Percentiles rank a stretch among this genome's conserved stretches.
These are phyloP conservation scores for Lochmaea capreae DNA, from an alignment of 2,888 invertebrate species.

Conservation along the genomic window DNA sequence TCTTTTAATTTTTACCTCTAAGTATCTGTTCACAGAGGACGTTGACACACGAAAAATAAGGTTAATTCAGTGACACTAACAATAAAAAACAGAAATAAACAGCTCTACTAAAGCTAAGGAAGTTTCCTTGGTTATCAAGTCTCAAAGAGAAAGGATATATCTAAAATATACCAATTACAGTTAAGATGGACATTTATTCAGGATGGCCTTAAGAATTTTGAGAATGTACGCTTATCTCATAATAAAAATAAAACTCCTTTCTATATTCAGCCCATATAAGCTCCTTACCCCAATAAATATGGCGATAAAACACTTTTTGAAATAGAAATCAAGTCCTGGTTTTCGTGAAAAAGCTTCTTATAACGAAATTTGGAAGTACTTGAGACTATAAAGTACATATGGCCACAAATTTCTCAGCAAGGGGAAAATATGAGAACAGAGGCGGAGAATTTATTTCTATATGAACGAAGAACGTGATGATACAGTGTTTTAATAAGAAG, in stretches of 20 bases:
- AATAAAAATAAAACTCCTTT: conserved; percentile 4
- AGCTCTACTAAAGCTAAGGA: no score
- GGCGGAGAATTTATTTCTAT: background rate
- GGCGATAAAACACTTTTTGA: conserved; percentile 27
- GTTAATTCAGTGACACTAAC: no score
- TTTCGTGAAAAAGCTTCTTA: conserved; percentile 13
- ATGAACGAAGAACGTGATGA: no score
- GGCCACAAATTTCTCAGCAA: background rate
- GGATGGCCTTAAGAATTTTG: background rate
- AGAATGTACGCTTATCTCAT: background rate
- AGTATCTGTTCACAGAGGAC: no score
- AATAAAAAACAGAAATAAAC: no score
- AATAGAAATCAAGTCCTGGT: conserved; percentile 21
- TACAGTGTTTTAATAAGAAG: no score
- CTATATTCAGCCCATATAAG: conserved; percentile 14
- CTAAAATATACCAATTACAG: no score
- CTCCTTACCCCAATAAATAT: conserved; percentile 12
- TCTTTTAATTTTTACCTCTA: no score
- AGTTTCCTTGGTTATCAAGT: no score
- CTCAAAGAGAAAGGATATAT: no score
- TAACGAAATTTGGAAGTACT: conserved; percentile 10
- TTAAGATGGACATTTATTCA: no score
- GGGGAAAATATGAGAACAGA: background rate
- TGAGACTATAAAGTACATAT: conserved; percentile 21
- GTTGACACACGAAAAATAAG: no score